Evolutionary conservation across 2,888 invertebrate species (phyloP), one percentile per base, ranked within the genome.

Genomic region (Cantharis flavilabris): DNA sequence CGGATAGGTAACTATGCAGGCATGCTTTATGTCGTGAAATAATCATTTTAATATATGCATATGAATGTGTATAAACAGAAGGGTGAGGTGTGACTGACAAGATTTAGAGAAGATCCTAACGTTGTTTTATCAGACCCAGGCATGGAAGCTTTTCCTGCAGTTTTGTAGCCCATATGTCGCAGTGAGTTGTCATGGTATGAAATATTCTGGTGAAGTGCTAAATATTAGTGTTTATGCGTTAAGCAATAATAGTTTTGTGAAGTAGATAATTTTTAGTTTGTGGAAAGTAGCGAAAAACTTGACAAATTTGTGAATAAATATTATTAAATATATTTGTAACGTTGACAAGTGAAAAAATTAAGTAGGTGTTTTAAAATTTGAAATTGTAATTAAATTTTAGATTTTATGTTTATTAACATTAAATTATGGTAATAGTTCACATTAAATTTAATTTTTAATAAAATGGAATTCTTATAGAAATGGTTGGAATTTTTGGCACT

Each of bases 1-100:
- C 80, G 80, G 82, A 83, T 84, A 83, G 82, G 83, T 82, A 82
- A 75, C 70, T 80, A 76, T 73, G 79, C 81, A 76, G 77, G 82
- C 81, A 78, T 79, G 81, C 80, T 82, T 82, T 80, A 79, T 78
- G 74, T 77, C 65, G 70, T 80, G 79, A 80, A 69, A 77, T 67
- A 80, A 71, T 78, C 72, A 77, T 80, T 81, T 80, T 81, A 83
- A 83, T 78, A 78, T 83, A 83, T 84, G 84, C 82, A 82, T 84
- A 83, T 82, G 81, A 82, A 81, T 81, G 80, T 82, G 83, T 80
- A 85, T 85, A 87, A 86, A 87, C 86, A 86, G 84, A 79, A 87
- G 88, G 88, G 87, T 86, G 85, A 88, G 86, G 88, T 88, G 88
- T 88, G 88, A 88, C 88, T 85, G 87, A 88, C 86, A 86, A 86